Evolutionary conservation across 1,140 invertebrate species (phyloP), one percentile per base, ranked within the genome.

Genomic region (Drosophila pachea): DNA sequence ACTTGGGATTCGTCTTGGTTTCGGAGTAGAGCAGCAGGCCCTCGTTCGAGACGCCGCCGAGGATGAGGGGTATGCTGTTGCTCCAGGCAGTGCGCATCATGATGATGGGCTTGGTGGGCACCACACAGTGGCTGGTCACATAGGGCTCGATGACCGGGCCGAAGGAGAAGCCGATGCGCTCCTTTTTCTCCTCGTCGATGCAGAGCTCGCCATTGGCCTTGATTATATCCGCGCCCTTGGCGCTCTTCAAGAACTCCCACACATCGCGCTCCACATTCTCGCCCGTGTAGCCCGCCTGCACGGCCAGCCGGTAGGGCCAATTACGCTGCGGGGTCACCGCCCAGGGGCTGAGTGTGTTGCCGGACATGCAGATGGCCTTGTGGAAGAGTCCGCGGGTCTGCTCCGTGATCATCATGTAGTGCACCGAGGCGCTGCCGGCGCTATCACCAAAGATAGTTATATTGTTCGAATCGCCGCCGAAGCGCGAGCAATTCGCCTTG

Each of bases 181-280:
- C 78, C 45, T 78, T 74, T 52, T 86, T 87, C 65, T 87, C 84
- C 12, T 78, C 87, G 50, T 89, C 86, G 12, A 78, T 86, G 61
- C 76, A 84, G 2, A 89, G 54, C 6, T 88, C 73, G 16, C 78
- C 72, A 8, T 87, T 87, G 7, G 88, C 88, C 22, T 87, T 89
- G 54, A 92, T 91, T 9, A 90, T 92, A 4, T 94, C 94, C 3
- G 94, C 91, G 49, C 91, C 92, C 67, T 94, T 92, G 9, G 95
- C 95, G 4, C 86, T 90, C 58, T 73, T 72, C 4, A 93, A 53
- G 67, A 91, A 91, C 40, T 90, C 76, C 54, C 91, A 77, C 2
- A 91, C 68, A 35, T 87, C 77, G 16, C 78, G 74, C 0, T 89
- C 86, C 68, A 89, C 83, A 16, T 88, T 87, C 6, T 83, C 90